Percentiles rank a stretch among this genome's conserved stretches.
Evolutionary conservation across 2,888 invertebrate genomes (phyloP).

Genomic region (Pyrrhosoma nymphula): DNA sequence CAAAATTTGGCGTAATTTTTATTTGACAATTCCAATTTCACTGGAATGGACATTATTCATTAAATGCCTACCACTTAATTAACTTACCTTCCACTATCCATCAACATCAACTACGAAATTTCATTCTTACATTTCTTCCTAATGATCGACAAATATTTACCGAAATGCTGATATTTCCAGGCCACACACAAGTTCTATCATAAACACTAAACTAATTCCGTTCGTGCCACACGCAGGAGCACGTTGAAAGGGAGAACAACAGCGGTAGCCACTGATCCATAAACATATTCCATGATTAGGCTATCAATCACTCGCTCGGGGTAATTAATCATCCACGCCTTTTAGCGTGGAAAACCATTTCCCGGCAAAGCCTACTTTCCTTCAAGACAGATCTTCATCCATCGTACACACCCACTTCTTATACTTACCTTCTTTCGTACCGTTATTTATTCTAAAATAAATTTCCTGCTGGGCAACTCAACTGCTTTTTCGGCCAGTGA

Average conservation of each 20-base stretch:
- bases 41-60: too few species aligned
- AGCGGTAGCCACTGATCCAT: constrained; percentile 45
- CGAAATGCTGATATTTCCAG: neutral
- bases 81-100: neutral
- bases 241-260: neutral
- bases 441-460: neutral
- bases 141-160: neutral
- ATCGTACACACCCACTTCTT: neutral
- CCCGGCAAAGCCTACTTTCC: constrained; percentile 45
- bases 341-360: constrained; percentile 47
- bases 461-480: too few species aligned
- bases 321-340: constrained; percentile 64
- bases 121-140: neutral
- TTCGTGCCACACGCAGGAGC: constrained; percentile 28
- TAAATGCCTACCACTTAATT: too few species aligned
- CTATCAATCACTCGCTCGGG: constrained; percentile 45
- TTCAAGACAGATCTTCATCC: neutral
- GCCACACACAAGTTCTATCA: neutral
- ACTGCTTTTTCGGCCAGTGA: too few species aligned
- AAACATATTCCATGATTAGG: constrained; percentile 58
- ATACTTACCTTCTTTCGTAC: neutral
- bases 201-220: constrained; percentile 49
- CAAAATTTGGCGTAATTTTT: too few species aligned
- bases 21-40: too few species aligned
- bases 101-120: constrained; percentile 1